These are phyloP conservation scores for Sinocyclocheilus anophthalmus DNA, from an alignment of 2,113 vertebrate genomes.

Conservation along the genomic window DNA sequence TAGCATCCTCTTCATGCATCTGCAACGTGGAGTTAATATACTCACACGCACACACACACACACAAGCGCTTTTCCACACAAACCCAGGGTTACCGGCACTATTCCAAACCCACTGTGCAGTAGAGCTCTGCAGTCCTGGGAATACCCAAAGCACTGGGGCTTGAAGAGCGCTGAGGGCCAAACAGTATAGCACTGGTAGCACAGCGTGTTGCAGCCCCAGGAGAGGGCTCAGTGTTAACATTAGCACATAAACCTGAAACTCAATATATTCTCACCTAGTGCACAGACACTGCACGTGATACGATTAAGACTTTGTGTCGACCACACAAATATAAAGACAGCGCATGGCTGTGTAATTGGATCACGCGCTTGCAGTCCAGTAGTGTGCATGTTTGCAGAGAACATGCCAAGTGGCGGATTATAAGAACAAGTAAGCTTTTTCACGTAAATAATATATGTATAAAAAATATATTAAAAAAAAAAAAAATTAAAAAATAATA, in stretches of 20 bases:
- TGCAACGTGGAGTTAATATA: background rate
- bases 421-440: background rate
- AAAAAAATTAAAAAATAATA: no score
- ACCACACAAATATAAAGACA: slow-evolving; percentile 63
- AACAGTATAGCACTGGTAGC: background rate
- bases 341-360: slow-evolving; percentile 64
- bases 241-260: slow-evolving; percentile 71
- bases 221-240: slow-evolving; percentile 65
- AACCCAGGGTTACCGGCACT: background rate
- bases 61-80: background rate
- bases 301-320: slow-evolving; percentile 64
- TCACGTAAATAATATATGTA: no score
- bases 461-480: no score
- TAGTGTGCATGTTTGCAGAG: slow-evolving; percentile 52
- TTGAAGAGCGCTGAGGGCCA: slow-evolving; percentile 25
- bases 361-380: slow-evolving; percentile 64
- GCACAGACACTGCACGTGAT: slow-evolving; percentile 62
- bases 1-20: background rate
- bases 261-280: slow-evolving; percentile 66
- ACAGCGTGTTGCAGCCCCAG: slow-evolving; percentile 38
- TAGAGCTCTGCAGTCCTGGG: slow-evolving; percentile 30
- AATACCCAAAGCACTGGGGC: slow-evolving; percentile 52
- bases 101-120: slow-evolving; percentile 39
- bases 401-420: slow-evolving; percentile 30
- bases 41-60: slow-evolving; percentile 14